phyloP scores from a whole-genome alignment of 2,888 invertebrate species.

The Stictocephala bisonia region DNA sequence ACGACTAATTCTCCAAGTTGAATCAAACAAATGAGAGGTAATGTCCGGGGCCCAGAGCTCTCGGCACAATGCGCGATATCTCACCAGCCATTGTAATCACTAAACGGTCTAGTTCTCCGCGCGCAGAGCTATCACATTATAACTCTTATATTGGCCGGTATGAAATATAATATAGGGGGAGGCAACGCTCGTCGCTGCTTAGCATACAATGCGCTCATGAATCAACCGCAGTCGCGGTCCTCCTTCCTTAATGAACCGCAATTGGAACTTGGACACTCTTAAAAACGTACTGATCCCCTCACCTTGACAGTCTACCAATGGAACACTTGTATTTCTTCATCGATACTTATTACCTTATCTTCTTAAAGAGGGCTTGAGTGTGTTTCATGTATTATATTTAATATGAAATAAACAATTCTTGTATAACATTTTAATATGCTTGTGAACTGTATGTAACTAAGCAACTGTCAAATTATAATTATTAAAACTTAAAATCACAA shows the following conservation, averaged over 20 bases:
- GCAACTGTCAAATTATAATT: no score
- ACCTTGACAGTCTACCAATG: no score
- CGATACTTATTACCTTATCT: no score
- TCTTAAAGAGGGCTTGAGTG: no score
- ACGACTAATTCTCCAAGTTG: constrained; percentile 14
- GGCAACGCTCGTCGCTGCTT: constrained; percentile 18
- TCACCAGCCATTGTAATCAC: constrained; percentile 21
- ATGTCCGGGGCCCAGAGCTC: background rate
- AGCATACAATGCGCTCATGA: constrained; percentile 30
- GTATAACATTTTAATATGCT: no score
- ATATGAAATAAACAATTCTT: no score
- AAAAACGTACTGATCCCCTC: no score
- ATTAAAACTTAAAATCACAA: no score
- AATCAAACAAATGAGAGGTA: constrained; percentile 26
- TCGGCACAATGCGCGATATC: constrained; percentile 17
- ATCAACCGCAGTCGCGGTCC: constrained; percentile 10
- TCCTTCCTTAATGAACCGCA: constrained; percentile 36
- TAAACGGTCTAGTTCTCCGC: constrained; percentile 31
- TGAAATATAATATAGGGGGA: constrained; percentile 27
- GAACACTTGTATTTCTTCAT: no score
- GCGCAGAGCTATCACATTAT: constrained; percentile 28
- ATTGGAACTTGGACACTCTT: constrained; percentile 11
- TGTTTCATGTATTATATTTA: no score
- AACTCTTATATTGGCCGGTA: constrained; percentile 32
- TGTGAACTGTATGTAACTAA: no score